A percentile compares a stretch with the other conserved stretches of the same genome.
Conservation (phyloP, 1,140 invertebrate species). For the Diorhabda elongata region DNA sequence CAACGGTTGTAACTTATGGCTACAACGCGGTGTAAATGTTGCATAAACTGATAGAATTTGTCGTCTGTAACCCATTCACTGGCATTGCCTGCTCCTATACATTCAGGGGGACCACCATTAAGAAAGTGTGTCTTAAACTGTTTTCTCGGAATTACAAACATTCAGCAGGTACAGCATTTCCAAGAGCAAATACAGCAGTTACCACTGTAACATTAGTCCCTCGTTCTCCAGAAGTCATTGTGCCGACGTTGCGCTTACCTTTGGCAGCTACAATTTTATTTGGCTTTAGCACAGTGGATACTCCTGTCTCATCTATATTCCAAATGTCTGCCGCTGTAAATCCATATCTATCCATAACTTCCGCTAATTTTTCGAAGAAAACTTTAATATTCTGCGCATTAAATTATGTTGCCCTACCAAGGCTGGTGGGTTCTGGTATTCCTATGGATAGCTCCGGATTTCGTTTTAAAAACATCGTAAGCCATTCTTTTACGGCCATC, state of each 20-base stretch:
- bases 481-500: conserved; percentile 5
- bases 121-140: conserved; percentile 21
- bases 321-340: conserved; percentile 11
- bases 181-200: conserved; percentile 29
- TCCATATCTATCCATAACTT: not conserved
- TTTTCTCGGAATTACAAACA: conserved; percentile 33
- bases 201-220: too few relatives aligned
- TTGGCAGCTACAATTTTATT: conserved; percentile 1
- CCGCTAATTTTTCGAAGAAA: not conserved
- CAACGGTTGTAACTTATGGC: too few relatives aligned
- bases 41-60: not conserved
- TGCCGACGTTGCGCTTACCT: not conserved
- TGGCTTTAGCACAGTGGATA: conserved; percentile 13
- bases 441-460: not conserved
- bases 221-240: too few relatives aligned
- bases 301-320: conserved; percentile 14
- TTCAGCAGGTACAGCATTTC: conserved; percentile 36
- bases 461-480: conserved; percentile 7
- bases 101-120: not conserved
- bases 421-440: not conserved
- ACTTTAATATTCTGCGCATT: not conserved
- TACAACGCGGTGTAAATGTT: too few relatives aligned
- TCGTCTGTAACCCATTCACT: conserved; percentile 4
- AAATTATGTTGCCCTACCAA: not conserved
- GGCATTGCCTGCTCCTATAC: conserved; percentile 1